Evolutionary conservation across 1,140 invertebrate genomes (phyloP).

Genomic region (Scylla paramamosain): DNA sequence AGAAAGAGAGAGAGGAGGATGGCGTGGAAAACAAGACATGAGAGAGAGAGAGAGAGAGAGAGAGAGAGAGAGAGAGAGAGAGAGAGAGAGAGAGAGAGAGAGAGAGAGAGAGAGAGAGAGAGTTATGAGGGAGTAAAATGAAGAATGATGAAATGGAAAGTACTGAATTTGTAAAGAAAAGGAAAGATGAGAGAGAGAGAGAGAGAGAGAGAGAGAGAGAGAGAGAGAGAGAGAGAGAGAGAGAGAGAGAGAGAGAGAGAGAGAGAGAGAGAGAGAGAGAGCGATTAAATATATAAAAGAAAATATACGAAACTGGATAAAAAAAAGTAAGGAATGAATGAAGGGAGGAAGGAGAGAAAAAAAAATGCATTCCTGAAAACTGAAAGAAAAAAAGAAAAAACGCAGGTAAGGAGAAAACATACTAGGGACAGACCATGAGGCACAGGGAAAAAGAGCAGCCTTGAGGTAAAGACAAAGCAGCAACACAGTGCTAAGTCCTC

Average conservation of each 20-base stretch:
- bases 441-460: neutral
- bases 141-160: too few species aligned
- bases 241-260: slow-evolving; percentile 32
- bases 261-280: neutral
- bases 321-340: neutral
- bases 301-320: too few species aligned
- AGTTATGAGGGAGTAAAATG: neutral
- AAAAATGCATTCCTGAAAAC: neutral
- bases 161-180: too few species aligned
- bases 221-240: slow-evolving; percentile 26
- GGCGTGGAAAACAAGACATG: too few species aligned
- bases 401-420: neutral
- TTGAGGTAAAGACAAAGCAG: neutral
- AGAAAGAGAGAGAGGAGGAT: neutral
- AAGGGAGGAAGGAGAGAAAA: neutral
- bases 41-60: too few species aligned
- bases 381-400: neutral
- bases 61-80: too few species aligned
- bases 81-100: neutral
- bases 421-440: neutral
- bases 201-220: neutral
- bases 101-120: slow-evolving; percentile 26
- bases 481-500: neutral
- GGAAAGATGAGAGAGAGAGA: neutral
- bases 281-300: too few species aligned